Base-by-base conservation (phyloP, 2,113 vertebrate species). In the Cinclus cinclus region DNA sequence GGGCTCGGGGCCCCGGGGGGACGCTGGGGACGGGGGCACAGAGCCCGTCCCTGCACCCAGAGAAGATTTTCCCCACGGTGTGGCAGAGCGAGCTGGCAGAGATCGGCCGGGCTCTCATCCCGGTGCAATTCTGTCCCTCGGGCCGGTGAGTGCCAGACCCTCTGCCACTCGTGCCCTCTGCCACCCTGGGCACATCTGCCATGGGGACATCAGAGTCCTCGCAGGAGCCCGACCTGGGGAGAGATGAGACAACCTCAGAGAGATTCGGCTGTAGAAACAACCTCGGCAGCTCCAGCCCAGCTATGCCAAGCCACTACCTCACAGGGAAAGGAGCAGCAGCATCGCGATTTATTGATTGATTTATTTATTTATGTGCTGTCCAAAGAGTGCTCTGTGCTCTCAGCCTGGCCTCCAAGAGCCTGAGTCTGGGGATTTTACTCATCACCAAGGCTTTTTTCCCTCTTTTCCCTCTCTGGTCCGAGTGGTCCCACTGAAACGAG, bases 21-120 rank as follows among this genome's bases (percentile, higher is more conserved):
- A 27, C 47, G 6, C 9, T 42, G 69, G 47, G 63, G 30, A 33
- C 21, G 0, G 1, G 21, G 2, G 5, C 67, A 69, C 65, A 27
- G 79, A 74, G 44, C 14, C 33, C 37, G 15, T 50, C 39, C n/a
- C 39, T n/a, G 7, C 56, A 13, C 7, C 27, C 33, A 2, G 22
- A 25, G 23, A 21, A 62, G 44, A 10, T 28, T 60, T 63, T 19
- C 33, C 20, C 37, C 49, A 1, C 0, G 0, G 8, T 0, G 2
- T 5, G n/a, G 17, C 2, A 3, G n/a, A 33, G 35, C 2, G 53
- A 88, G 16, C 2, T 2, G 30, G 8, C 46, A 33, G 19, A 1
- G 0, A 17, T 8, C 11, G 24, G 17, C 33, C 11, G 28, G 15
- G 12, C 11, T 15, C 4, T 19, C 24, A 7, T 58, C 35, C 46